These are phyloP conservation scores for Hyaena hyaena DNA, from an alignment of 2,113 vertebrate species.

Conservation along the genomic window DNA sequence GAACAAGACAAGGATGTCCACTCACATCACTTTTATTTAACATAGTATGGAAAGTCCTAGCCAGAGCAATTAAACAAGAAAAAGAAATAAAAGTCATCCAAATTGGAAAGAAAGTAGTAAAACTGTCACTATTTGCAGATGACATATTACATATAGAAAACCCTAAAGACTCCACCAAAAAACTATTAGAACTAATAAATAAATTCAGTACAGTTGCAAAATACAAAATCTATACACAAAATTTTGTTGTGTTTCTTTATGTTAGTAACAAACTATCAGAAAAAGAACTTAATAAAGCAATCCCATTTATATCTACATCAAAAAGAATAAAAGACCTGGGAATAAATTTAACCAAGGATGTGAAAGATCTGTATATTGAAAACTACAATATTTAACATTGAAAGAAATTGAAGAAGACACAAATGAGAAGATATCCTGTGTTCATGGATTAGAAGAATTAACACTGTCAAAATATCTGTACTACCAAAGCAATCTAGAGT, in stretches of 20 bases:
- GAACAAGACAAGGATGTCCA: background rate
- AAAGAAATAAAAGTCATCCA: background rate
- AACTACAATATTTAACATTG: background rate
- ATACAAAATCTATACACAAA: background rate
- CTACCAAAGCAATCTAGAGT: background rate
- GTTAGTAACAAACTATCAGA: background rate
- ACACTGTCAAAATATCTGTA: background rate
- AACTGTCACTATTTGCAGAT: background rate
- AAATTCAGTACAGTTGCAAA: background rate
- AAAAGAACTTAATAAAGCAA: background rate
- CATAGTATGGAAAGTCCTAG: background rate
- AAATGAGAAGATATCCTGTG: background rate
- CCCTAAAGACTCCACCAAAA: background rate
- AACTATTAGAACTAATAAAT: background rate
- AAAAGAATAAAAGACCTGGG: background rate
- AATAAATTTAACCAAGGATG: background rate
- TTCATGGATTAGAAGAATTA: background rate
- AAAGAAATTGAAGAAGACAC: background rate
- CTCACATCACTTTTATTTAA: background rate
- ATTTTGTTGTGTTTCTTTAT: background rate
- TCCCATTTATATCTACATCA: background rate
- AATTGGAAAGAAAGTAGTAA: background rate
- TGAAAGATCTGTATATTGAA: background rate
- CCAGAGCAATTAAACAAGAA: background rate
- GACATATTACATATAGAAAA: background rate